phyloP scores from a whole-genome alignment of 2,113 vertebrate species.

The Gila orcuttii region DNA sequence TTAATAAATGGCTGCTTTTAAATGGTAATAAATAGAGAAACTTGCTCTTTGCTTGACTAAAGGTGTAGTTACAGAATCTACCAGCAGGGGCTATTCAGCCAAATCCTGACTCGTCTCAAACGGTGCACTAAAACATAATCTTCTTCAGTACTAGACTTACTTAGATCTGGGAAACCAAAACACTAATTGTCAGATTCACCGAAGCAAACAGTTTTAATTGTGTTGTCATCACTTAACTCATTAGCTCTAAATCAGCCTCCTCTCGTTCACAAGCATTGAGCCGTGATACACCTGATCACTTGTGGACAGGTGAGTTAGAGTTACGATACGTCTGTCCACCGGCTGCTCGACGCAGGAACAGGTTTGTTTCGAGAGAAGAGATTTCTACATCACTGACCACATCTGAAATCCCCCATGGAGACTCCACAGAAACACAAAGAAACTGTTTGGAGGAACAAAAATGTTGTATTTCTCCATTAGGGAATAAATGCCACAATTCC shows the following conservation, averaged over 20 bases:
- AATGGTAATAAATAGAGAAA: too few species aligned
- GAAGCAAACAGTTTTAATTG: conserved; percentile 10
- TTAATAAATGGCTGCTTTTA: too few species aligned
- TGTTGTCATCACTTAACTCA: conserved; percentile 38
- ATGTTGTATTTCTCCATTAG: conserved; percentile 30
- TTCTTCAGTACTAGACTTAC: background rate
- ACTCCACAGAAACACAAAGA: conserved; percentile 5
- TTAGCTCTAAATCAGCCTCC: conserved; percentile 19
- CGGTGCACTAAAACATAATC: background rate
- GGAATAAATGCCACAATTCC: conserved; percentile 31
- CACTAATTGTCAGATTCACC: background rate
- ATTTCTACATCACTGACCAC: conserved; percentile 40
- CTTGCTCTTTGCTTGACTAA: too few species aligned
- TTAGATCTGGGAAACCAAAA: background rate
- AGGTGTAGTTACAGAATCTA: too few species aligned
- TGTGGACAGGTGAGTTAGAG: background rate
- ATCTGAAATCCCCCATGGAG: conserved; percentile 22
- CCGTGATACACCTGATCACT: background rate
- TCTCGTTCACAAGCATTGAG: background rate
- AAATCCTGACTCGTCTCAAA: background rate
- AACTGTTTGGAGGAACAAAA: conserved; percentile 15
- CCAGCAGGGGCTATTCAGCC: too few species aligned
- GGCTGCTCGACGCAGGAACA: background rate
- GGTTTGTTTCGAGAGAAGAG: conserved; percentile 16
- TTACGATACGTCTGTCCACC: too few species aligned